Evolutionary conservation across 23 tunicate genomes (phyloP).

Genomic region (Clavelina lepadiformis): DNA sequence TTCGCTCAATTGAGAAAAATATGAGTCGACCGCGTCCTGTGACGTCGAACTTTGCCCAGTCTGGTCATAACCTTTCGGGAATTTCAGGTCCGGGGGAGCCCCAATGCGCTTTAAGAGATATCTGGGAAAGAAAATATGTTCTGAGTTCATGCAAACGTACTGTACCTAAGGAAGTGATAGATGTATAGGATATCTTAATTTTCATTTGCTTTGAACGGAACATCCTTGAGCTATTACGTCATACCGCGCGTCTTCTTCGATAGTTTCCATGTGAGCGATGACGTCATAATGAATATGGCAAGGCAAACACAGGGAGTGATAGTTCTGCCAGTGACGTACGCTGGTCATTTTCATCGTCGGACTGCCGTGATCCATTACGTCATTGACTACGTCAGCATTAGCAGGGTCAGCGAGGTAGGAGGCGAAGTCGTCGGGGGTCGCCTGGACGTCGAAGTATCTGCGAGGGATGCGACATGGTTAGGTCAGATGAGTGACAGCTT

Average conservation of each 20-base stretch:
- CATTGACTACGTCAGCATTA: conserved; percentile 28
- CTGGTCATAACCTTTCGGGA: conserved; percentile 26
- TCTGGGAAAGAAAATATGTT: neutral
- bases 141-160: too few species aligned
- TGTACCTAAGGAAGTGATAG: too few species aligned
- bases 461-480: too few species aligned
- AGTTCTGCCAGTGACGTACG: conserved; percentile 38
- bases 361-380: conserved; percentile 35
- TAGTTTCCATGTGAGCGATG: conserved; percentile 51
- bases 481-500: too few species aligned
- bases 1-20: neutral
- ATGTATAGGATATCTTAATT: too few species aligned
- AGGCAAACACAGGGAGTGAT: conserved; percentile 20
- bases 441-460: conserved; percentile 15
- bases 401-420: conserved; percentile 30
- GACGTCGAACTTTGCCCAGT: conserved; percentile 25
- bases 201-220: too few species aligned
- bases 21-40: neutral
- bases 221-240: too few species aligned
- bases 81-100: conserved; percentile 24
- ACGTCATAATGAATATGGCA: conserved; percentile 48
- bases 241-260: conserved; percentile 44
- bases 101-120: conserved; percentile 26
- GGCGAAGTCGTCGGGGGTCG: conserved; percentile 29
- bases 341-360: conserved; percentile 4